Base-by-base conservation (phyloP, 2,797 vertebrate genomes). In the Kryptopterus vitreolus region DNA sequence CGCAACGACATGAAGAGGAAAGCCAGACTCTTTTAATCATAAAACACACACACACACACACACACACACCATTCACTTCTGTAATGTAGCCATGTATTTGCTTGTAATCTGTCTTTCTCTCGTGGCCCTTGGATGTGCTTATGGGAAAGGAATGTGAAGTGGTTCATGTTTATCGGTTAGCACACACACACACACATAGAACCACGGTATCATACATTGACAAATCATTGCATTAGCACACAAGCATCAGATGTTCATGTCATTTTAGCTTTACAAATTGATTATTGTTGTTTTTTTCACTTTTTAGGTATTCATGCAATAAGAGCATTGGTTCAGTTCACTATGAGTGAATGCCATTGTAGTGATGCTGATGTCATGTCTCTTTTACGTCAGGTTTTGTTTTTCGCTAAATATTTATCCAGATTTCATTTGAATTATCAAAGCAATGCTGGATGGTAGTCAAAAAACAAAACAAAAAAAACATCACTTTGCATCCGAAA, bases 1-100 rank as follows among this genome's bases (percentile, higher is more conserved):
- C 95, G 96, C 81, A 99, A 99, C 4, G 93, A 97, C 87, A 94
- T 99, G 94, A 99, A 99, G 94, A 99, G 95, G 90, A 95, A 88
- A 86, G 96, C 93, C n/a, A 93, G 92, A 87, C 96, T 99, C 87
- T 99, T 99, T 92, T 99, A 89, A 92, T 18, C 69, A 48, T 66
- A 29, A 24, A 48, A n/a, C n/a, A n/a, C n/a, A n/a, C n/a, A n/a
- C n/a, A n/a, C n/a, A n/a, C n/a, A n/a, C n/a, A n/a, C n/a, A n/a
- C n/a, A n/a, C 29, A 62, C 53, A 38, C 70, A n/a, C 61, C 12
- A 26, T 57, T 50, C 26, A 20, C 22, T 12, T 55, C 59, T 83
- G 74, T 81, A 78, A 76, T 26, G 38, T 79, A 84, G 63, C 79
- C 76, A 70, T 81, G 74, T 66, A 69, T 43, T 74, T 74, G 55